Base-by-base conservation (phyloP, 35 echinoderm and acorn worm genomes). In the Eucidaris tribuloides region DNA sequence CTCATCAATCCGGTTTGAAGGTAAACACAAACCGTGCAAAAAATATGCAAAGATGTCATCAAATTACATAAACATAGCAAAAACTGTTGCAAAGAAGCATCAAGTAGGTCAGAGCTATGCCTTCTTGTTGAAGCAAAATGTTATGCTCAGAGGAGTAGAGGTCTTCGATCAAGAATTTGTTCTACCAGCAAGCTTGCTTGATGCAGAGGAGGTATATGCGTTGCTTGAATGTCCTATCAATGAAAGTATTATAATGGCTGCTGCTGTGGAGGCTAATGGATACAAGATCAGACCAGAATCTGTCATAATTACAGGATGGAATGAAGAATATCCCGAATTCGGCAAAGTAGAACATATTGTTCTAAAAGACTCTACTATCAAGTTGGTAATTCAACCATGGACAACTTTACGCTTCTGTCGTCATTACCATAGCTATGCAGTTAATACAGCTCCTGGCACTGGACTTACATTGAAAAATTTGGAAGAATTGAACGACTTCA, bases 41-140 rank as follows among this genome's bases (percentile, higher is more conserved):
- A 59, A 65, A 17, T 46, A 42, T 36, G 85, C 76, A 65, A 80
- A 61, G 35, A 28, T 46, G 34, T 87, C 52, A 18, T 45, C 45
- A 42, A 87, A 80, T 44, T 87, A 33, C 59, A 77, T 64, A 13
- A 87, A 87, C 24, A 87, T 87, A 25, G 38, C 76, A 14, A 38
- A 80, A 23, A 80, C 71, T 23, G n/a, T 87, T 37, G 85, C 74
- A 64, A 65, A 17, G 27, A 80, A 61, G 23, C 74, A 87, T 46
- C 85, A 87, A 20, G 42, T 44, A 22, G 19, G 54, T 18, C 76
- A 80, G 66, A 77, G 76, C 49, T 80, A 78, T 45, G 60, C 63
- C 15, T 39, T 66, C 22, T 42, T 79, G 3, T 4, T 66, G 38
- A 79, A 58, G 56, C 7, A 42, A 15, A n/a, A 39, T 58, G 29